Percentiles rank a stretch among this genome's conserved stretches.
Evolutionary conservation across 2,113 vertebrate genomes (phyloP).

Genomic region (Oncorhynchus kisutch): DNA sequence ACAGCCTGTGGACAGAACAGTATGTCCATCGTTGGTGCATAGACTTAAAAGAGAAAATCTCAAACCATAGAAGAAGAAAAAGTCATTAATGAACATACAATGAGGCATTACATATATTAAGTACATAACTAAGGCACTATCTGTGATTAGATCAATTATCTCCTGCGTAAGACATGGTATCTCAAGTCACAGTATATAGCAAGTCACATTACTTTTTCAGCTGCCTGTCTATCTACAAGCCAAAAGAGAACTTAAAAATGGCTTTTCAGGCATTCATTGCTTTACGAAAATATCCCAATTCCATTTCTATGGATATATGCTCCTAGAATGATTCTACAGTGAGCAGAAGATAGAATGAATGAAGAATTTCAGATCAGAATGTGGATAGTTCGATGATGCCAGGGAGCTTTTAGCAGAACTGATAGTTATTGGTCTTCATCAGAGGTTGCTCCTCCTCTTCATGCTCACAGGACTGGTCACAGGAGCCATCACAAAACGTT

Average conservation of each 20-base stretch:
- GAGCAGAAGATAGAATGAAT: neutral
- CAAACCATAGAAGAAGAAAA: too few species aligned
- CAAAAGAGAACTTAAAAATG: neutral
- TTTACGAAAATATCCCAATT: too few species aligned
- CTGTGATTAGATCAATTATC: too few species aligned
- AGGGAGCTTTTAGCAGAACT: conserved; percentile 8
- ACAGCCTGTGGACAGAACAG: too few species aligned
- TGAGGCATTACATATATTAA: too few species aligned
- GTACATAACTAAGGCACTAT: too few species aligned
- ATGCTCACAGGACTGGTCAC: conserved; percentile 39
- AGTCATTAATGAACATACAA: too few species aligned
- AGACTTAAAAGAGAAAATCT: too few species aligned
- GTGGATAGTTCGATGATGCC: conserved; percentile 3
- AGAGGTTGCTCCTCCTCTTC: neutral
- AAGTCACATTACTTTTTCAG: neutral
- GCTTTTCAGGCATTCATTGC: conserved; percentile 7
- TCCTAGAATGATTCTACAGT: conserved; percentile 3
- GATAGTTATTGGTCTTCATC: conserved; percentile 9
- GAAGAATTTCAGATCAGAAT: conserved; percentile 1
- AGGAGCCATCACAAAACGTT: conserved; percentile 65
- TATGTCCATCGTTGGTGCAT: too few species aligned
- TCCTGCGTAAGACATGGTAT: too few species aligned
- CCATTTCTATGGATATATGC: neutral
- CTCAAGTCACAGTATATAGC: neutral
- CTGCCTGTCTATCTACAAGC: conserved; percentile 45